Conservation (phyloP, 2,888 invertebrate genomes). For the Papilio protenor region DNA sequence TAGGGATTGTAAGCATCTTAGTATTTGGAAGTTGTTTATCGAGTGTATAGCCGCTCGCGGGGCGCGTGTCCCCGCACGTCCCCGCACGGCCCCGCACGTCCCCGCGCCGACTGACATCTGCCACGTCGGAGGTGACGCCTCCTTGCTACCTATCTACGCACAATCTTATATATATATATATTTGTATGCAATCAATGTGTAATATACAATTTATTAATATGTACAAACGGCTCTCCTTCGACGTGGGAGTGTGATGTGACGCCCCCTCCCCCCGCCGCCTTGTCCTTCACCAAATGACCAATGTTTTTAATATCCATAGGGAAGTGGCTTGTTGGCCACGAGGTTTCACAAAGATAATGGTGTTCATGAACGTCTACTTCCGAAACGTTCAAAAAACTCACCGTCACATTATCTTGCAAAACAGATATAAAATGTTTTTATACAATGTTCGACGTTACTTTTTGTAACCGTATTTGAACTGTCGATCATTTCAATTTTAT, state of each 20-base stretch:
- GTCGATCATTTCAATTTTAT: background rate
- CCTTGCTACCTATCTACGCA: conserved; percentile 17
- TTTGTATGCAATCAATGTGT: conserved; percentile 27
- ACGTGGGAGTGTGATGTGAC: background rate
- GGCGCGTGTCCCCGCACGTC: background rate
- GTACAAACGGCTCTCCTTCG: background rate
- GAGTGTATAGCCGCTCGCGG: background rate
- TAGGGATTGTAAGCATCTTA: background rate
- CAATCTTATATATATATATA: conserved; percentile 8
- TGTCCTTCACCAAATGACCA: conserved; percentile 15
- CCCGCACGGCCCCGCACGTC: background rate
- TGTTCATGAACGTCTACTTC: conserved; percentile 19
- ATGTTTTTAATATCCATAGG: conserved; percentile 18
- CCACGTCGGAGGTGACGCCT: background rate
- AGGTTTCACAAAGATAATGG: conserved; percentile 18
- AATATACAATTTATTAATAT: conserved; percentile 12
- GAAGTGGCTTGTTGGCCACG: background rate
- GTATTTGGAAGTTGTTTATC: background rate
- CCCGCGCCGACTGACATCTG: too few relatives aligned
- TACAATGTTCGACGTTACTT: background rate
- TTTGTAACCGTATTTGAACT: conserved; percentile 22
- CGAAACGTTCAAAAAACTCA: background rate
- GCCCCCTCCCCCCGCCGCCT: too few relatives aligned
- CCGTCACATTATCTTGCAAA: background rate
- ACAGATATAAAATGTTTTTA: background rate